These are phyloP conservation scores for Hemibagrus guttatus DNA, from an alignment of 2,797 vertebrate genomes.

Conservation along the genomic window DNA sequence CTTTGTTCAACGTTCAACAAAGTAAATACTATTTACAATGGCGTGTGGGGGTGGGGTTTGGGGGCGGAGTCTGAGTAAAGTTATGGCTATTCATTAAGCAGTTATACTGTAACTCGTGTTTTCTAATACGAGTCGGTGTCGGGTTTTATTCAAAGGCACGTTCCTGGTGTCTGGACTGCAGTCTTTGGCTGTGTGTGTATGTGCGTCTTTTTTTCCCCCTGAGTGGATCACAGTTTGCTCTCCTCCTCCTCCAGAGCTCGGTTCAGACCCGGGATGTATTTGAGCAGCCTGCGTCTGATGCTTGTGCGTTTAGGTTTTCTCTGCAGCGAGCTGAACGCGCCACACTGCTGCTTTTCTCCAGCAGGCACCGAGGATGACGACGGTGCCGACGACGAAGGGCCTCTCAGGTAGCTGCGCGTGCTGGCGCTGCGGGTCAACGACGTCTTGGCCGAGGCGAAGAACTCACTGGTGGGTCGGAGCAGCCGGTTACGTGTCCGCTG, in stretches of 20 bases:
- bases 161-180: constrained; percentile 24
- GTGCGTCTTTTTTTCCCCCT: background rate
- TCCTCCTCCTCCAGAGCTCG: constrained; percentile 93
- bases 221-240: constrained; percentile 83
- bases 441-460: constrained; percentile 71
- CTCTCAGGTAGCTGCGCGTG: constrained; percentile 75
- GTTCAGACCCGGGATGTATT: constrained; percentile 95
- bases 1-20: background rate
- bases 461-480: constrained; percentile 70
- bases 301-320: constrained; percentile 88
- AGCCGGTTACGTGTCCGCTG: constrained; percentile 56
- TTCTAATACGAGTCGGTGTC: background rate
- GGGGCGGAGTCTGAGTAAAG: no score
- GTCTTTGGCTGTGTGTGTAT: constrained; percentile 53
- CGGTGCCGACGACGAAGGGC: constrained; percentile 50
- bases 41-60: no score
- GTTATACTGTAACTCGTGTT: background rate
- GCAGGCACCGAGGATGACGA: constrained; percentile 51
- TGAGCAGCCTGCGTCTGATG: constrained; percentile 86
- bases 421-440: constrained; percentile 86
- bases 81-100: background rate
- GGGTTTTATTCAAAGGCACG: background rate
- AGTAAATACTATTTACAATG: background rate
- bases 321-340: constrained; percentile 69
- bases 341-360: constrained; percentile 66